These are phyloP conservation scores for Uloborus plumipes DNA, from an alignment of 2,888 invertebrate genomes.

Conservation along the genomic window DNA sequence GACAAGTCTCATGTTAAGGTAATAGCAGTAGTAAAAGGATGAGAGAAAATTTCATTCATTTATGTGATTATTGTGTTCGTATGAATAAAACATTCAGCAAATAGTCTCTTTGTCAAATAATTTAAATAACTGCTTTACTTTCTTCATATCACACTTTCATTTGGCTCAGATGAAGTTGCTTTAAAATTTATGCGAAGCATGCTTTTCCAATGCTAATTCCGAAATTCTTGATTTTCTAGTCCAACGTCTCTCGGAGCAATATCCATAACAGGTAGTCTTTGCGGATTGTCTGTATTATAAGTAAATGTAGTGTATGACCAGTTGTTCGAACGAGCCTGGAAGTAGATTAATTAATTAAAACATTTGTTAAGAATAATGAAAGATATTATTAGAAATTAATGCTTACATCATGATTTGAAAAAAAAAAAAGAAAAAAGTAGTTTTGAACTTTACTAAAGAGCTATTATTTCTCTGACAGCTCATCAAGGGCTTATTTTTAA, in stretches of 20 bases:
- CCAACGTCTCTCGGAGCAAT: conserved; percentile 85
- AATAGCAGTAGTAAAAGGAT: neutral
- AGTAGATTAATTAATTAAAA: conserved; percentile 54
- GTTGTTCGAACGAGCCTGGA: conserved; percentile 78
- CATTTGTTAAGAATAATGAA: neutral
- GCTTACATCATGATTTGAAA: no score
- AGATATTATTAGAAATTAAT: neutral
- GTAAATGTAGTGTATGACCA: conserved; percentile 85
- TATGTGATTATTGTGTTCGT: no score
- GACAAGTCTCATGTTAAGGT: conserved; percentile 4
- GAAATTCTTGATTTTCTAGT: conserved; percentile 81
- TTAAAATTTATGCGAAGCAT: conserved; percentile 77
- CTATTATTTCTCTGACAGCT: no score
- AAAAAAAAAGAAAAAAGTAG: no score
- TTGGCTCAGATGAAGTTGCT: no score
- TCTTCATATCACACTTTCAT: no score
- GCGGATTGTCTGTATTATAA: conserved; percentile 84
- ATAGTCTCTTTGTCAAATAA: no score
- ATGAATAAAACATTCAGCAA: no score
- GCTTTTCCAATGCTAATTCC: conserved; percentile 86
- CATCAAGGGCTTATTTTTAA: no score
- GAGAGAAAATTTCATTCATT: no score
- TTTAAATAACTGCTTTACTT: no score
- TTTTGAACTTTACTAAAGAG: no score
- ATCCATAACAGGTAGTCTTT: conserved; percentile 85